Evolutionary conservation across 2,797 vertebrate genomes (phyloP), one percentile per base, ranked within the genome.

Genomic region (Rhadinocentrus ornatus): DNA sequence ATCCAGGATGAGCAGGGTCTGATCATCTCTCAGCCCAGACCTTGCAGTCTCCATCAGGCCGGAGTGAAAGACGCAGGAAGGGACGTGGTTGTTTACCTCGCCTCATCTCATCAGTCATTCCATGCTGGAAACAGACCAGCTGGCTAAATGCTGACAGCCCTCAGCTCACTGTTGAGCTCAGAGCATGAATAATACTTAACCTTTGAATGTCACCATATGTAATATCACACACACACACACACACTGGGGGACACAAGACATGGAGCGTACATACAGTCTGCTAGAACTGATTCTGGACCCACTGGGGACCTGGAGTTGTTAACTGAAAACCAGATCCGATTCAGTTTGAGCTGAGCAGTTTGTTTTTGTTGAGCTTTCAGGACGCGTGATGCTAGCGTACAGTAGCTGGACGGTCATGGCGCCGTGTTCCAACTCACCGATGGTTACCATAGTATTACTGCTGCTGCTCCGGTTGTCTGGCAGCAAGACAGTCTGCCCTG

Each of bases 391-490:
- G 35, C 15, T 1, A 12, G 35, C 35, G 2, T 52, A 18, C 55
- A 48, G 52, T 35, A 20, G 29, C 39, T 31, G 26, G 9, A 59
- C 68, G 27, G 67, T 37, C 58, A 59, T 22, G 63, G 60, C 50
- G 41, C 88, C 88, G 84, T 88, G 90, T 86, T 84, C 84, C 83
- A 83, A 77, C 66, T 74, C 83, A 78, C 46, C 57, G 84, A 87
- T 81, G 83, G 86, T 82, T 77, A 73, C 77, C 81, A 66, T 66
- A 84, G 75, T 86, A 72, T 84, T 80, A 82, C 78, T 72, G 57
- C 70, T 78, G 89, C 87, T 86, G 85, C 86, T 85, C 82, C 85
- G 85, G 83, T 82, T 80, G 88, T 87, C 88, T 93, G 92, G 90
- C 90, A 89, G 79, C 73, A 79, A 86, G 73, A 88, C 89, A 84